phyloP scores from a whole-genome alignment of 1,140 invertebrate species.

The Leucophenga varia region DNA sequence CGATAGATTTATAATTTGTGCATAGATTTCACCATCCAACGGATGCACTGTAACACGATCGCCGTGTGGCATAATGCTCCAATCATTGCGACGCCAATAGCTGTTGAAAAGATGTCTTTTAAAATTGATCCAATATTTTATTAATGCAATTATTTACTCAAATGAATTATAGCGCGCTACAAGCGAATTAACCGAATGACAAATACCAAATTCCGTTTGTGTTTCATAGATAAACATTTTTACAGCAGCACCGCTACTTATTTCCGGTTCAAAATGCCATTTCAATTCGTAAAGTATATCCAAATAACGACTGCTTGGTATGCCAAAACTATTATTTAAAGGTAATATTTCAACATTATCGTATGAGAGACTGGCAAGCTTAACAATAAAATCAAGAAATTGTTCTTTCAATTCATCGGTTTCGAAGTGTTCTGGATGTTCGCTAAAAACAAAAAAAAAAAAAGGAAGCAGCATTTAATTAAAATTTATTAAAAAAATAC shows the following conservation, averaged over 20 bases:
- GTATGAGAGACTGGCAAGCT: slow-evolving; percentile 62
- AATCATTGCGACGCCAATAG: slow-evolving; percentile 61
- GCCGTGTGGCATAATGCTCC: slow-evolving; percentile 59
- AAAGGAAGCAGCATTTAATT: too few relatives aligned
- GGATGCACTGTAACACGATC: slow-evolving; percentile 66
- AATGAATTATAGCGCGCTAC: slow-evolving; percentile 65
- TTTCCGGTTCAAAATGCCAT: slow-evolving; percentile 60
- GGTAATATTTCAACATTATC: slow-evolving; percentile 61
- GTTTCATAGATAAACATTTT: slow-evolving; percentile 60
- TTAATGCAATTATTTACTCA: slow-evolving; percentile 60
- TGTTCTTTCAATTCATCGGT: slow-evolving; percentile 58
- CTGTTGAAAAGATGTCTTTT: slow-evolving; percentile 40
- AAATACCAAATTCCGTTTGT: slow-evolving; percentile 67
- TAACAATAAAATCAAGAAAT: slow-evolving; percentile 60
- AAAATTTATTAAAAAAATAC: too few relatives aligned
- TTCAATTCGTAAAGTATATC: slow-evolving; percentile 60
- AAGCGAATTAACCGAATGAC: slow-evolving; percentile 67
- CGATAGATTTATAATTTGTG: slow-evolving; percentile 69
- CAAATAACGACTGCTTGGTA: slow-evolving; percentile 61
- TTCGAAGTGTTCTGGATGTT: slow-evolving; percentile 32
- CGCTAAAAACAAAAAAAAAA: slow-evolving; percentile 6
- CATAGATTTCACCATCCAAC: slow-evolving; percentile 69
- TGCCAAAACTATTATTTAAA: slow-evolving; percentile 54
- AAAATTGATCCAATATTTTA: neutral
- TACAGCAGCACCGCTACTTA: slow-evolving; percentile 61